Conservation (phyloP, 2,113 vertebrate species). For the Lophochroa leadbeateri region DNA sequence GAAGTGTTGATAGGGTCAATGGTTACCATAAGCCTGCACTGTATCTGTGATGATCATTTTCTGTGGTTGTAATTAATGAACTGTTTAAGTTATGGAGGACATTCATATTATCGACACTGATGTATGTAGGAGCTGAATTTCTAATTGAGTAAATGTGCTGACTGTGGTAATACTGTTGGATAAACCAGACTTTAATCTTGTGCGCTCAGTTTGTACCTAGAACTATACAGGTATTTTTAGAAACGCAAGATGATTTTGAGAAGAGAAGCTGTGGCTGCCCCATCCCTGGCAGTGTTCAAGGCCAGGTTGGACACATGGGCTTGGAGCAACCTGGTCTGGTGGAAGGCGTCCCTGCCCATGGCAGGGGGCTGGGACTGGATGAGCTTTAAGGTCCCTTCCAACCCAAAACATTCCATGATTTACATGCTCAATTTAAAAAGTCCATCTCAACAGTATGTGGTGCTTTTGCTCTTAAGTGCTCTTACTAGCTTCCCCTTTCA, state of each 20-base stretch:
- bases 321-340: background rate
- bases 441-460: background rate
- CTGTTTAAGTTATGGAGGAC: background rate
- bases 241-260: background rate
- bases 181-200: background rate
- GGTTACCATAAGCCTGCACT: background rate
- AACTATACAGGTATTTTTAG: background rate
- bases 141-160: slow-evolving; percentile 12
- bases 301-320: background rate
- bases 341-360: background rate
- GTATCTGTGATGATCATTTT: background rate
- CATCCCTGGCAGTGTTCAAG: background rate
- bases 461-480: background rate
- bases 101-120: background rate
- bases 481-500: background rate
- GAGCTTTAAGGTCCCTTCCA: background rate
- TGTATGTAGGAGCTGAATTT: background rate
- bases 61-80: slow-evolving; percentile 5
- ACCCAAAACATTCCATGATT: background rate
- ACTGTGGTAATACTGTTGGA: background rate
- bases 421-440: background rate
- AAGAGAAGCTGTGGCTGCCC: background rate
- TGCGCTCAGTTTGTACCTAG: background rate
- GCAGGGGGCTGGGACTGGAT: background rate
- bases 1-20: background rate